These are phyloP conservation scores for Ormyrus labotus DNA, from an alignment of 2,888 invertebrate genomes.

Conservation along the genomic window DNA sequence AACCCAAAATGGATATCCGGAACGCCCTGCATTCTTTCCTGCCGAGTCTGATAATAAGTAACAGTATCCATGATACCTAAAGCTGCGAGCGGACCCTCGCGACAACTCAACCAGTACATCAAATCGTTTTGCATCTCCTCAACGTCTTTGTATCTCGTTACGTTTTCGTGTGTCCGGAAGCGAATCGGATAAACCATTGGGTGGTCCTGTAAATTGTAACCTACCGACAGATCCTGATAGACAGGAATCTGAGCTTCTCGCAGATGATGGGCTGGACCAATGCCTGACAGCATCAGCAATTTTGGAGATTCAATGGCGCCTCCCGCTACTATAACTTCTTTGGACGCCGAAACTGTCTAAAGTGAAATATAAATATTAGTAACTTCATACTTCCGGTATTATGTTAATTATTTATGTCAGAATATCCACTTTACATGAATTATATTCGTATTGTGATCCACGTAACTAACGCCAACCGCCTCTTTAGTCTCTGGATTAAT, in stretches of 20 bases:
- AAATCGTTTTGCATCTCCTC: neutral
- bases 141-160: neutral
- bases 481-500: too few species aligned
- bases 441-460: too few species aligned
- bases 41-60: conserved; percentile 7
- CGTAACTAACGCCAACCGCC: too few species aligned
- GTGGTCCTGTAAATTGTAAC: conserved; percentile 76
- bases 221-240: too few species aligned
- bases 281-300: conserved; percentile 84
- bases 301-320: conserved; percentile 77
- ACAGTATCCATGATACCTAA: neutral
- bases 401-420: too few species aligned
- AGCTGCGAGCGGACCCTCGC: conserved; percentile 18
- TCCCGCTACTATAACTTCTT: conserved; percentile 77
- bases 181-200: neutral
- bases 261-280: conserved; percentile 83
- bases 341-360: conserved; percentile 52
- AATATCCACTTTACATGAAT: too few species aligned
- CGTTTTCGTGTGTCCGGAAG: conserved; percentile 82
- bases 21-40: conserved; percentile 72
- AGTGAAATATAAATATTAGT: too few species aligned
- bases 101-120: conserved; percentile 31
- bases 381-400: too few species aligned
- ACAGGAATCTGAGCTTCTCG: conserved; percentile 79
- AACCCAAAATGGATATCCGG: conserved; percentile 79